Evolutionary conservation across 1,140 invertebrate genomes (phyloP).

Genomic region (Parasteatoda tepidariorum): DNA sequence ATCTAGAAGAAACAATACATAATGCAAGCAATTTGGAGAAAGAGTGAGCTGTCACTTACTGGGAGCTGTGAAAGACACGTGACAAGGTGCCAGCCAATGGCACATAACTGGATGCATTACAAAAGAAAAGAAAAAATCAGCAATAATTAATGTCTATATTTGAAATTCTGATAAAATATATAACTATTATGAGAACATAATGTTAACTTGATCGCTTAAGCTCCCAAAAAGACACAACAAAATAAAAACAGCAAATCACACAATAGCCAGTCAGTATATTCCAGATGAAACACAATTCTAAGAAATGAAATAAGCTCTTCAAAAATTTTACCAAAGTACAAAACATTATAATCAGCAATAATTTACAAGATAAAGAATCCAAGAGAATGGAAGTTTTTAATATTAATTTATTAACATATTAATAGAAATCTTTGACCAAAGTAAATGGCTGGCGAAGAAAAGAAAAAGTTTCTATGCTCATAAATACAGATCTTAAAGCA

Average conservation of each 20-base stretch:
- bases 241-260: background rate
- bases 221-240: constrained; percentile 12
- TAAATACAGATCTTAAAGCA: background rate
- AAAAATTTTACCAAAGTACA: too few species aligned
- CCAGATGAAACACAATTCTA: background rate
- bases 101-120: constrained; percentile 60
- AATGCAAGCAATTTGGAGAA: constrained; percentile 49
- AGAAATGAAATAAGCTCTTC: background rate
- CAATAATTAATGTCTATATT: constrained; percentile 52
- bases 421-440: too few species aligned
- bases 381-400: too few species aligned
- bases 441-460: too few species aligned
- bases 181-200: constrained; percentile 41
- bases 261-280: constrained; percentile 2
- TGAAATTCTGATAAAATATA: constrained; percentile 40
- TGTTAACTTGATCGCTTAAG: constrained; percentile 10
- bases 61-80: constrained; percentile 62
- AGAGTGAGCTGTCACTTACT: constrained; percentile 62
- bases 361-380: too few species aligned
- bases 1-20: constrained; percentile 52
- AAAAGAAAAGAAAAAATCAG: constrained; percentile 60
- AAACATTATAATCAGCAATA: too few species aligned
- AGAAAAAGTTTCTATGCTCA: too few species aligned
- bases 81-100: constrained; percentile 62
- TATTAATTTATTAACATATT: too few species aligned